Evolutionary conservation across 2,113 vertebrate species (phyloP), one percentile per base, ranked within the genome.

Genomic region (Notarius lentiginosus): DNA sequence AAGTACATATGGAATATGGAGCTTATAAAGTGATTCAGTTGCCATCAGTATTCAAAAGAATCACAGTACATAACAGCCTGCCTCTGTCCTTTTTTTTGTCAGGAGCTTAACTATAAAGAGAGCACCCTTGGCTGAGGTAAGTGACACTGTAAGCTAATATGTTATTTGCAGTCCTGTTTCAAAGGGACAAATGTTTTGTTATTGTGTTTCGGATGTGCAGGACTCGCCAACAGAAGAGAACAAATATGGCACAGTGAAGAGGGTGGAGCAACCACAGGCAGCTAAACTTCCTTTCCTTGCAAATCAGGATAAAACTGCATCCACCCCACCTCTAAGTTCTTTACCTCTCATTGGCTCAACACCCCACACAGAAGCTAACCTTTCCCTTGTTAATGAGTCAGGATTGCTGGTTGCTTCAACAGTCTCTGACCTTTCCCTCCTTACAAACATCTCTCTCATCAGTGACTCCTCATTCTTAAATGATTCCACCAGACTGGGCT

Each of bases 21-120:
- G 8, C 34, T 47, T 72, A 70, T 2, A 75, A 75, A 76, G 10
- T 24, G 18, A 79, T 55, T 79, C n/a, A 27, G 12, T 4, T 55
- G 7, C 11, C 7, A n/a, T 79, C n/a, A 17, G 51, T 27, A 18
- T 65, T 65, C 41, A 51, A 22, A 63, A 51, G 56, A 15, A 51
- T 82, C 61, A n/a, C 6, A 15, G 2, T 82, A 83, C 66, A 56
- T 65, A 49, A 30, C 27, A n/a, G 49, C 5, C n/a, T 11, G 2
- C 0, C 27, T 60, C 10, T 41, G 7, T n/a, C 17, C 9, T 27
- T 75, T 82, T 80, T 76, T 65, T 24, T 79, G 11, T 55, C 88
- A 92, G 92, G 88, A 91, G 90, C 75, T 88, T 92, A 86, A 93
- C 92, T 68, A 89, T 93, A 49, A 93, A 91, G 83, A 91, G 86